Evolutionary conservation across 2,113 vertebrate genomes (phyloP), one percentile per base, ranked within the genome.

Genomic region (Excalfactoria chinensis): DNA sequence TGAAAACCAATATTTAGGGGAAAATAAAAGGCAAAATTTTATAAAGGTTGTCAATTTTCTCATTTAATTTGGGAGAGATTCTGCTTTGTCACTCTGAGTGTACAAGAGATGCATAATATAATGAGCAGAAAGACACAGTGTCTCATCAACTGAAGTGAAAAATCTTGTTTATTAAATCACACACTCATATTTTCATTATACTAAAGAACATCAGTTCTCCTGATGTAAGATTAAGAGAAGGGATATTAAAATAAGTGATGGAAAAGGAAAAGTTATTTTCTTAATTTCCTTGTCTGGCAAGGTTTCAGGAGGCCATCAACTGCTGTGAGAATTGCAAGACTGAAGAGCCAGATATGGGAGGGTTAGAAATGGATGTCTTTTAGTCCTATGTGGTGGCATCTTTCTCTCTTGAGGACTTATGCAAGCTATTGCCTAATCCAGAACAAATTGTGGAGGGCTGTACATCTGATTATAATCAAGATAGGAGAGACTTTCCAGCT

Each of bases 121-220:
- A 82, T 92, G 26, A 82, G 9, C 43, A 93, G 10, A 7, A 28
- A 85, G 67, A 89, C 67, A 91, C 32, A 69, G 35, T n/a, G 41
- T 79, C 63, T 91, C 34, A 63, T 64, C 63, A 59, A 41, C 3
- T 63, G 41, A 67, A 79, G 64, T 63, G 74, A 92, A 95, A 92
- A 79, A 73, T 88, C 64, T 89, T 40, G 82, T 87, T 76, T 95
- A 49, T 67, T 11, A 76, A 73, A 89, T 89, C 70, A 88, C 68
- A 88, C 11, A 21, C 6, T 90, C 85, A 56, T 64, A 84, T 85
- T 92, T 87, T 86, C 68, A 55, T 89, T 89, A 76, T 40, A 60
- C 15, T 5, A 26, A 93, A 91, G 40, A 79, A 10, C 49, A 72
- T 59, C 13, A 30, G 32, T 70, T 94, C 28, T 84, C 85, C 63